Evolutionary conservation across 2,113 vertebrate species (phyloP), one percentile per base, ranked within the genome.

Genomic region (Epinephelus cyanopodus): DNA sequence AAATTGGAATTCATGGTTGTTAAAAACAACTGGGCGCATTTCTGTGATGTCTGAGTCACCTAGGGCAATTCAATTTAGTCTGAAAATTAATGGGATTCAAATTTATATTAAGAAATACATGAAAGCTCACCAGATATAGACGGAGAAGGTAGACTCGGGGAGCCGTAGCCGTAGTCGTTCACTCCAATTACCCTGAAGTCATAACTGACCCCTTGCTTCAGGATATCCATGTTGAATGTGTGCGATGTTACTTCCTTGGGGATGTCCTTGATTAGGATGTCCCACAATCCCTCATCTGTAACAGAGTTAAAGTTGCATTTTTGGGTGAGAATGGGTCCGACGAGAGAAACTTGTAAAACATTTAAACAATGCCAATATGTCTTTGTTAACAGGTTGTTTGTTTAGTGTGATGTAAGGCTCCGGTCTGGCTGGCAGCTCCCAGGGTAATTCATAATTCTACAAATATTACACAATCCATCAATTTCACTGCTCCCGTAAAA

Each of bases 201-300:
- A 0, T 99, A 99, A 91, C 97, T 99, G 90, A 99, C 96, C 0
- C 98, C 98, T 19, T 97, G 97, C 91, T 97, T 98, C 74, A 99
- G 96, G 82, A 98, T 96, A 81, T 99, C 97, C 96, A 96, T 98
- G 95, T 95, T 97, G 92, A 99, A 99, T 0, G 98, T 99, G 87
- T 99, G 98, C 9, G 98, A 98, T 3, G 97, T 98, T 84, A 97
- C 98, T 83, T 99, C 98, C 89, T 97, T 98, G 54, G 98, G 97
- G 87, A 99, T 98, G 93, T 99, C 98, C 74, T 98, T 99, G 94
- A 99, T 99, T 81, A 99, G 95, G 87, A 99, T 98, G 84, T 99
- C 98, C 98, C 98, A 99, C 52, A 99, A 94, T 3, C 98, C 98
- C 83, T 99, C 98, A 0, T 99, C 98, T 99, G 95, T 12, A 74